Evolutionary conservation across 2,888 invertebrate species (phyloP).

Genomic region (Neoaliturus tenellus): DNA sequence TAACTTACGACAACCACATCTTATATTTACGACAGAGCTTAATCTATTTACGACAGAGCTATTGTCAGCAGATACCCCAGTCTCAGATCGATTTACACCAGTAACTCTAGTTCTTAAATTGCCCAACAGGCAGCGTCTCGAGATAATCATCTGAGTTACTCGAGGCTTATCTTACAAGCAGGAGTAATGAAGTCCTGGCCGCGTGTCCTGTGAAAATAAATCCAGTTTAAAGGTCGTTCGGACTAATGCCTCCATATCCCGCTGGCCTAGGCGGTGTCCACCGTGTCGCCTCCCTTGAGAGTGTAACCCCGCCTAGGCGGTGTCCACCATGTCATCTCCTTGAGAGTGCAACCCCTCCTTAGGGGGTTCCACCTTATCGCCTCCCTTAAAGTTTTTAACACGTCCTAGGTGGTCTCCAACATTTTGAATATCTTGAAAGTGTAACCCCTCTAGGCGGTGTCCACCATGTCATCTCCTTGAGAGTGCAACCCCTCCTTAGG

Average conservation of each 20-base stretch:
- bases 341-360: too few species aligned
- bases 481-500: too few species aligned
- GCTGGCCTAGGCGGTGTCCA: neutral
- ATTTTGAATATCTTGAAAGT: neutral
- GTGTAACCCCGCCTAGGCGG: neutral
- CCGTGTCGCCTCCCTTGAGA: neutral
- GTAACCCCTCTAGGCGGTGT: neutral
- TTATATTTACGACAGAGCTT: constrained; percentile 5
- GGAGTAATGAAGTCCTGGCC: constrained; percentile 29
- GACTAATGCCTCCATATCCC: neutral
- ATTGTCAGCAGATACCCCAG: constrained; percentile 40
- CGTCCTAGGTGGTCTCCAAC: too few species aligned
- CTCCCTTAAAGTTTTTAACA: too few species aligned
- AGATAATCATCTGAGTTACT: constrained; percentile 48
- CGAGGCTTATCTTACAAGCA: constrained; percentile 47
- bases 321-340: too few species aligned
- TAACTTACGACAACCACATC: constrained; percentile 4
- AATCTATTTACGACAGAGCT: constrained; percentile 27
- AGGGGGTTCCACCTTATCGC: too few species aligned
- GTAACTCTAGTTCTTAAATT: constrained; percentile 44
- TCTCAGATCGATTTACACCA: constrained; percentile 39
- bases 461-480: too few species aligned
- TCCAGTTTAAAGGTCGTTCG: constrained; percentile 38
- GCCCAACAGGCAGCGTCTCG: constrained; percentile 16
- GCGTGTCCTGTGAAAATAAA: constrained; percentile 48